Conservation (phyloP, 2,888 invertebrate species). For the Petrolisthes cinctipes region DNA sequence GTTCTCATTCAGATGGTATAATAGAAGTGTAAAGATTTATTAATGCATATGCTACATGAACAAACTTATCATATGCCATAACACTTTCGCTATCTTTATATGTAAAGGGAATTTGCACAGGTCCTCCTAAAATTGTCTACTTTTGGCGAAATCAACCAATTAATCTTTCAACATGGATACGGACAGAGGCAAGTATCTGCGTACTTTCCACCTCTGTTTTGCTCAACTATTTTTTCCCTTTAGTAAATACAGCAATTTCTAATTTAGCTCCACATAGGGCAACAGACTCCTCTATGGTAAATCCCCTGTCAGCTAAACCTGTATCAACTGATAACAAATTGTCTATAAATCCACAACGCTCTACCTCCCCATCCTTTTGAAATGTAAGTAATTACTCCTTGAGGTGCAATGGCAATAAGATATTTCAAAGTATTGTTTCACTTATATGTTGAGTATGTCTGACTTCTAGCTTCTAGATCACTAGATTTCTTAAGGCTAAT, state of each 20-base stretch:
- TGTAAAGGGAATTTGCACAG: background rate
- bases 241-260: conserved; percentile 5
- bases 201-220: background rate
- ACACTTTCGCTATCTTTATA: background rate
- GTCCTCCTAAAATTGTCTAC: background rate
- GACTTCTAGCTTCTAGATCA: background rate
- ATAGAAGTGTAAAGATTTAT: background rate
- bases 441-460: background rate
- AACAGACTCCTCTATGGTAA: background rate
- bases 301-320: background rate
- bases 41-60: background rate
- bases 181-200: background rate
- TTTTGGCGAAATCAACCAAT: background rate
- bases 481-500: background rate
- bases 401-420: conserved; percentile 2
- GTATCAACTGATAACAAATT: background rate
- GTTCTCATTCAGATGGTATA: background rate
- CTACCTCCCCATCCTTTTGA: conserved; percentile 13
- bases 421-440: conserved; percentile 5
- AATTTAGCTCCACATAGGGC: background rate
- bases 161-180: background rate
- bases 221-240: background rate
- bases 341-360: background rate
- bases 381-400: background rate
- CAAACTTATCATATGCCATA: background rate